Evolutionary conservation across 2,888 invertebrate genomes (phyloP), one percentile per base, ranked within the genome.

Genomic region (Synanthedon andrenaeformis): DNA sequence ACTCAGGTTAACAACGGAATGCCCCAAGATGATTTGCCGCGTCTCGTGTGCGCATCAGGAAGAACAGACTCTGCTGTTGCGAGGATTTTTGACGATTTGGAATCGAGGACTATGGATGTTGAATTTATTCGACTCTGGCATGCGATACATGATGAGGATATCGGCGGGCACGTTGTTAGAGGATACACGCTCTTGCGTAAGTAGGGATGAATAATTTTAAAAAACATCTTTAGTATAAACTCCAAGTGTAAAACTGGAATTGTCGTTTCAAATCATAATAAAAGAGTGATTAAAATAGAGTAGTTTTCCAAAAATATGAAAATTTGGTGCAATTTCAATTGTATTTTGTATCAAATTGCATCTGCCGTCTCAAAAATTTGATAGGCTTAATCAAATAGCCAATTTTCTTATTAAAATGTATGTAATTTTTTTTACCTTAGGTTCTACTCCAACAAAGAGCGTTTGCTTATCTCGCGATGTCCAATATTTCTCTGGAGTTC

Each of bases 41-140:
- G 95, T 53, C 76, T 97, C 51, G 90, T 94, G 5, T 90, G 91
- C 51, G 90, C 90, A 56, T 93, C 95, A 48, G 96, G 96, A 0
- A 90, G 98, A 53, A 95, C 95, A 0, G 92, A 94, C 66, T 92
- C 94, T 53, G 91, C 93, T 0, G 90, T 96, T 0, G 89, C 90
- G 48, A 77, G 74, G 52, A 82, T 96, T 56, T 75, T 95, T 6
- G 86, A 92, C 57, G 90, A 91, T 52, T 73, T 94, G 28, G 89
- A 89, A 60, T 89, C 86, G 6, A 88, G 86, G 61, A 88, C 90
- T 0, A 74, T 92, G 0, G 92, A 93, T 66, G 84, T 81, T 0
- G 93, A 93, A 61, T 88, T 88, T 48, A 71, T 92, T 23, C 83
- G 89, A 17, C 77, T 93, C 1, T 72, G 91, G 49, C 91, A 92